These are phyloP conservation scores for Agriopis marginaria DNA, from an alignment of 2,888 invertebrate genomes.

Conservation along the genomic window DNA sequence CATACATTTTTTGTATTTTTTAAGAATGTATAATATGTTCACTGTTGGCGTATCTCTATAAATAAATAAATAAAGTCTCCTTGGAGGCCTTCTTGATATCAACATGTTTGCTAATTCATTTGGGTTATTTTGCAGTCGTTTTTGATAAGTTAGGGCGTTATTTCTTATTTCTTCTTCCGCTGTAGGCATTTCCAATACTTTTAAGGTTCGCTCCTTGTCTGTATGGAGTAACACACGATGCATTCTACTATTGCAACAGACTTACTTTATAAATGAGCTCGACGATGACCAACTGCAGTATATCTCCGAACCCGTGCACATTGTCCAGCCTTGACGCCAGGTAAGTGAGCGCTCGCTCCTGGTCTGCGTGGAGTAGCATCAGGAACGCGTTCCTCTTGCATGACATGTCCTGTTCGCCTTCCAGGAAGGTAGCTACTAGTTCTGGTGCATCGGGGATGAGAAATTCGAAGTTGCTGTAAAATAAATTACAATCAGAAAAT, in stretches of 20 bases:
- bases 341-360: slow-evolving; percentile 96
- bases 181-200: too few species aligned
- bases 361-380: slow-evolving; percentile 99
- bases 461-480: slow-evolving; percentile 96
- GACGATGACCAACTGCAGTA: slow-evolving; percentile 98
- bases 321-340: slow-evolving; percentile 97
- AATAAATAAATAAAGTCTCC: too few species aligned
- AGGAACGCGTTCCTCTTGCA: slow-evolving; percentile 99
- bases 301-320: slow-evolving; percentile 98
- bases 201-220: too few species aligned
- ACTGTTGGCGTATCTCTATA: too few species aligned
- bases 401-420: slow-evolving; percentile 99
- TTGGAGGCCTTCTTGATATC: too few species aligned
- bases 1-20: too few species aligned
- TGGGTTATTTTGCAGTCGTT: too few species aligned
- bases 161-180: too few species aligned
- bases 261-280: slow-evolving; percentile 99
- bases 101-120: too few species aligned
- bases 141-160: too few species aligned
- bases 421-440: slow-evolving; percentile 96
- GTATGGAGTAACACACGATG: too few species aligned
- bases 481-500: not conserved
- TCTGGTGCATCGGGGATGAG: slow-evolving; percentile 99
- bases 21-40: too few species aligned
- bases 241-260: not conserved